phyloP scores from a whole-genome alignment of 2,888 invertebrate genomes.

The Nebria brevicollis region DNA sequence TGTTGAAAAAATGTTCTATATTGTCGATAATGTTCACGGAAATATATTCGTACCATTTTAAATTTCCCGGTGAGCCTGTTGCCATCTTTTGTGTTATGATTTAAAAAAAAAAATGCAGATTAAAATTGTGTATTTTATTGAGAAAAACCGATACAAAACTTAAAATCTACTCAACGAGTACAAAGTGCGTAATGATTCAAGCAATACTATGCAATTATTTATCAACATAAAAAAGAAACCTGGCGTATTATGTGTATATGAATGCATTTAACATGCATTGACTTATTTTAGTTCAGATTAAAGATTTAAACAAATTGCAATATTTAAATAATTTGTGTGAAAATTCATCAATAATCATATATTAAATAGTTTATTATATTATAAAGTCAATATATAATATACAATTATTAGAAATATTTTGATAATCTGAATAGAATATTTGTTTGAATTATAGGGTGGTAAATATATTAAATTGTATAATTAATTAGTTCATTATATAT shows the following conservation, averaged over 20 bases:
- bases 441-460: background rate
- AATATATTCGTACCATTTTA: constrained; percentile 58
- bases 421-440: background rate
- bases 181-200: background rate
- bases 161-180: background rate
- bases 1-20: constrained; percentile 59
- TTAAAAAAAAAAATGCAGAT: background rate
- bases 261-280: background rate
- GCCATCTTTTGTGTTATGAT: background rate
- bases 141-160: no score
- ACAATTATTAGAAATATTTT: no score
- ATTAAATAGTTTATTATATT: no score
- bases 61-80: constrained; percentile 39
- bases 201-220: background rate
- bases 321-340: background rate
- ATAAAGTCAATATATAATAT: no score
- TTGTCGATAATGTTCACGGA: constrained; percentile 56
- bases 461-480: background rate
- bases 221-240: background rate
- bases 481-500: background rate
- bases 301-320: background rate
- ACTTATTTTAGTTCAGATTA: background rate
- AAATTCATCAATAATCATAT: background rate
- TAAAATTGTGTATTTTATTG: background rate
- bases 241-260: background rate